phyloP scores from a whole-genome alignment of 2,888 invertebrate genomes.

The Nemotelus pantherinus region DNA sequence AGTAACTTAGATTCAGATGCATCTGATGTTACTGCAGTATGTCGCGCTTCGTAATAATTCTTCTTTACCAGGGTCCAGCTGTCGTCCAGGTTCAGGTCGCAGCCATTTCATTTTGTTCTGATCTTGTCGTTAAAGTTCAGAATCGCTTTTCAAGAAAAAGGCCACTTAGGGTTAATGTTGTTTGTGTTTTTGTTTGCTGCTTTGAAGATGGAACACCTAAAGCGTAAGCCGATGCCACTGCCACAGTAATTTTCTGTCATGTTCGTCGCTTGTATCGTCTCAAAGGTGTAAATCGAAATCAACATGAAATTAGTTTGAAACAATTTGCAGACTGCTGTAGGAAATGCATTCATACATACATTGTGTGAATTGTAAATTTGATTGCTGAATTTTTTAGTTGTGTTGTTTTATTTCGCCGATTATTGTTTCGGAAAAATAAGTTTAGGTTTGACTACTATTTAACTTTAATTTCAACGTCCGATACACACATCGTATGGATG shows the following conservation, averaged over 20 bases:
- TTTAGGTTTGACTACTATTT: neutral
- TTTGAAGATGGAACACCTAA: conserved; percentile 46
- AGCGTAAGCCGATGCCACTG: conserved; percentile 51
- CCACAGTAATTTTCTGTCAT: conserved; percentile 49
- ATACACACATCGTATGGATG: neutral
- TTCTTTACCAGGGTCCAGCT: conserved; percentile 38
- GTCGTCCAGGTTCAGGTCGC: conserved; percentile 38
- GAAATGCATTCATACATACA: neutral
- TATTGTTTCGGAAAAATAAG: neutral
- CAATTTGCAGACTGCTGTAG: conserved; percentile 21
- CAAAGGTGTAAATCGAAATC: conserved; percentile 46
- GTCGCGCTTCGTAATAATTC: conserved; percentile 49
- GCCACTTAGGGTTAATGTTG: conserved; percentile 50
- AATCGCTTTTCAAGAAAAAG: conserved; percentile 48
- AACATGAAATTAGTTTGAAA: conserved; percentile 45
- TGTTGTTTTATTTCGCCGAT: neutral
- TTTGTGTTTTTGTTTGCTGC: conserved; percentile 49
- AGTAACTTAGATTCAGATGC: conserved; percentile 30
- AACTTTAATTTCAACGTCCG: neutral
- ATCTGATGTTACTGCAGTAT: conserved; percentile 43
- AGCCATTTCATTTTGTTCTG: conserved; percentile 46
- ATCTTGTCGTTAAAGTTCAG: conserved; percentile 50
- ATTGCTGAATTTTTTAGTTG: neutral
- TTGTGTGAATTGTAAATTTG: neutral
- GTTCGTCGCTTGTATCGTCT: conserved; percentile 44